phyloP scores from a whole-genome alignment of 2,888 invertebrate species.

The Pemphredon lugubris region DNA sequence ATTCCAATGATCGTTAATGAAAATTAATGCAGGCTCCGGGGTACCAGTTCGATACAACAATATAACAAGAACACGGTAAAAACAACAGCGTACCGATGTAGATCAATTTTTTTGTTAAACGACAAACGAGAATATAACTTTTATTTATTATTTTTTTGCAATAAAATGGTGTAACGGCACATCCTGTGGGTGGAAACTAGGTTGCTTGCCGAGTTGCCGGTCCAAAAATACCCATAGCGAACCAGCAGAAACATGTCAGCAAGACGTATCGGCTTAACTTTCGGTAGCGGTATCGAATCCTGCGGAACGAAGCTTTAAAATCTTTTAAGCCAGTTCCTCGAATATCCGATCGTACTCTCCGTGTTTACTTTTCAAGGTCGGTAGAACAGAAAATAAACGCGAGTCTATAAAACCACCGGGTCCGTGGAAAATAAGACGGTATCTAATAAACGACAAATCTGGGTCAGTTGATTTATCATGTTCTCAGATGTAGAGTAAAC shows the following conservation, averaged over 20 bases:
- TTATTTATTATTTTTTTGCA: slow-evolving; percentile 26
- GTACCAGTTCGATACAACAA: background rate
- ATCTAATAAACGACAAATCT: slow-evolving; percentile 15
- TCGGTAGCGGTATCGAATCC: slow-evolving; percentile 23
- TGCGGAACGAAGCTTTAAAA: slow-evolving; percentile 19
- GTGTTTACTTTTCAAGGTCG: slow-evolving; percentile 26
- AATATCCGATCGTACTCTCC: slow-evolving; percentile 7
- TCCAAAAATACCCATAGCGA: slow-evolving; percentile 69
- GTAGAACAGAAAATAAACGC: slow-evolving; percentile 41
- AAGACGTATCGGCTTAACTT: slow-evolving; percentile 37
- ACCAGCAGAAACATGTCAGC: slow-evolving; percentile 64
- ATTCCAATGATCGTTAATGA: too few relatives aligned
- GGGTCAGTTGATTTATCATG: too few relatives aligned
- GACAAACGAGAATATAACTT: too few relatives aligned
- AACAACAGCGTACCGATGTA: background rate
- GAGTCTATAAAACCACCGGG: background rate
- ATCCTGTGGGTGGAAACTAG: slow-evolving; percentile 63
- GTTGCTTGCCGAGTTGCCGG: slow-evolving; percentile 62
- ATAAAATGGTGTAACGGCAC: slow-evolving; percentile 45
- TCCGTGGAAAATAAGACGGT: background rate
- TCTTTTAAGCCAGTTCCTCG: slow-evolving; percentile 6
- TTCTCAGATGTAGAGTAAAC: too few relatives aligned
- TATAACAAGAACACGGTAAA: background rate
- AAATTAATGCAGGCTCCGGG: background rate
- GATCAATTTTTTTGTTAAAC: too few relatives aligned